phyloP scores from a whole-genome alignment of 1,140 invertebrate species.

The Thaumatotibia leucotreta region DNA sequence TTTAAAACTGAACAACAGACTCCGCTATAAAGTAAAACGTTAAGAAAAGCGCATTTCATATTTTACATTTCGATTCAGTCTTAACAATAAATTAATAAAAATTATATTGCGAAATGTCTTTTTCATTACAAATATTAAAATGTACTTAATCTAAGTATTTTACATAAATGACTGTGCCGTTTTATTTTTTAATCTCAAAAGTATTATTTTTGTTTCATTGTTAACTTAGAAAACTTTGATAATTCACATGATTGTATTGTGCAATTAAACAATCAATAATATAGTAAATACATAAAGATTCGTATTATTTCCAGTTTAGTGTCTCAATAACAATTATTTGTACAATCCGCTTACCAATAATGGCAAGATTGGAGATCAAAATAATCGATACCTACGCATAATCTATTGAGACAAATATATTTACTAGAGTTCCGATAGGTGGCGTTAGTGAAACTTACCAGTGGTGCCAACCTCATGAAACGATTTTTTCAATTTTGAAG shows the following conservation, averaged over 20 bases:
- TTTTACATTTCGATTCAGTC: conserved; percentile 45
- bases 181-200: neutral
- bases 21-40: neutral
- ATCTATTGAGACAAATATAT: neutral
- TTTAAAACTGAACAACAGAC: neutral
- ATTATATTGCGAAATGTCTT: conserved; percentile 20
- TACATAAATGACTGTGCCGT: neutral
- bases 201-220: neutral
- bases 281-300: too few relatives aligned
- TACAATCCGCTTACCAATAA: neutral
- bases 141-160: conserved; percentile 20
- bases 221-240: too few relatives aligned
- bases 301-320: neutral
- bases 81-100: conserved; percentile 54
- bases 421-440: neutral
- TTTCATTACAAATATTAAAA: conserved; percentile 22
- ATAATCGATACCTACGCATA: neutral
- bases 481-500: too few relatives aligned
- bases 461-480: neutral
- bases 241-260: too few relatives aligned
- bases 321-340: conserved; percentile 1
- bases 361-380: conserved; percentile 12
- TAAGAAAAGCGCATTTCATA: conserved; percentile 21
- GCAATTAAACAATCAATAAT: too few relatives aligned
- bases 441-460: neutral